phyloP scores from a whole-genome alignment of 2,113 vertebrate genomes.

The Tupaia chinensis region DNA sequence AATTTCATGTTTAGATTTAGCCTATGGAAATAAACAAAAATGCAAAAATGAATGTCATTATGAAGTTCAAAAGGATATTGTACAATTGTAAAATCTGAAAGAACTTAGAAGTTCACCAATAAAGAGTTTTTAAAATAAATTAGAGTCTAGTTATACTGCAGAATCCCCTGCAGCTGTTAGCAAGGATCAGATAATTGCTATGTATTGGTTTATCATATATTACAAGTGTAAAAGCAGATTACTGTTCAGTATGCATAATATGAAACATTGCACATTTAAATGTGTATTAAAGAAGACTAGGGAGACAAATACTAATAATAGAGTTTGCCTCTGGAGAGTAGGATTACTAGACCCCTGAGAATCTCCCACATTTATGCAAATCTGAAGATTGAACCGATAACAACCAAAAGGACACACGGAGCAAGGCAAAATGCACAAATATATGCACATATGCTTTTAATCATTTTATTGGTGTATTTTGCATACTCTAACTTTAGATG shows the following conservation, averaged over 20 bases:
- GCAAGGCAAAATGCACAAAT: not conserved
- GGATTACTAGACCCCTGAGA: not conserved
- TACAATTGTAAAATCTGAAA: conserved; percentile 3
- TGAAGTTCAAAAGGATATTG: not conserved
- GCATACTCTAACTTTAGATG: not conserved
- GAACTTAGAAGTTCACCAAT: conserved; percentile 12
- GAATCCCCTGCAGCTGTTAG: not conserved
- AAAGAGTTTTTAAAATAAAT: not conserved
- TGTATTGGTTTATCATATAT: not conserved
- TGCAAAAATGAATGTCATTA: not conserved
- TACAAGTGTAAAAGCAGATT: not conserved
- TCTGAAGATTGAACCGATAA: not conserved
- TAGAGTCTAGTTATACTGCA: not conserved
- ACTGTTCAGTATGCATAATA: not conserved
- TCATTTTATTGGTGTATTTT: not conserved
- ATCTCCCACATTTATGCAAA: not conserved
- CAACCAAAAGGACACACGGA: not conserved
- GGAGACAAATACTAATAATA: not conserved
- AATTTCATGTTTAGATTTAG: not conserved
- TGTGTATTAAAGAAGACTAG: not conserved
- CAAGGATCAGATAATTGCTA: not conserved
- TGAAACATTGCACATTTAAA: not conserved
- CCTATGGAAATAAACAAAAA: not conserved
- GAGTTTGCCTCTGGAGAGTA: not conserved
- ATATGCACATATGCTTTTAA: not conserved